Evolutionary conservation across 2,888 invertebrate genomes (phyloP), one percentile per base, ranked within the genome.

Genomic region (Eutolmus rufibarbis): DNA sequence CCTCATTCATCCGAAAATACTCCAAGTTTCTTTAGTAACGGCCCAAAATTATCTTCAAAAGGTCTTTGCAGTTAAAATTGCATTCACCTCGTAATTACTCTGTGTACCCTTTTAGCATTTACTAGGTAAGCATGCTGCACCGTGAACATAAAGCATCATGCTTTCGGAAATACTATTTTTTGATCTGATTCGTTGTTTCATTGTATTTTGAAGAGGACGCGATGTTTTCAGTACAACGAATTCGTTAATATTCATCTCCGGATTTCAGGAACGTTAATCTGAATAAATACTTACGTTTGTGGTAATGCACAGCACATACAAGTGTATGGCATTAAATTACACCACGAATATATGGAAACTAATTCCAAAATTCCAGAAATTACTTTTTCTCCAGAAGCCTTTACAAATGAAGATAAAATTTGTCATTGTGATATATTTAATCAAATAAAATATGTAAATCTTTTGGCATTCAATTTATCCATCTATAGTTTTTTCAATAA

Each of bases 51-150:
- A 79, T 79, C 46, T 43, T 46, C 43, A 79, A 79, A 79, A 28
- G 46, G 2, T 5, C 79, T 46, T 79, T 19, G 51, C 46, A 43
- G 28, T 79, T 79, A 46, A 79, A 79, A 51, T 51, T 79, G 46
- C 51, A 79, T 79, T 79, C 51, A 19, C 19, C 28, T 51, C 79
- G 14, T 79, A 79, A 79, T 79, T 79, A 79, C 79, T 31, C 31
- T n/a, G 43, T 46, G 14, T 46, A 46, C 43, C 43, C 43, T 46
- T 46, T 46, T 1, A 46, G 16, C 43, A 46, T 46, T 46, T 16
- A 46, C 14, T 0, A 46, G 43, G 1, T 16, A 14, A 16, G 43
- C 12, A 46, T 46, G 14, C 16, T 46, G 43, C 43, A 46, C 5
- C 43, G 12, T 46, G 43, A 1, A 1, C 14, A 46, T 46, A 40